A percentile compares a stretch with the other conserved stretches of the same genome.
phyloP scores from a whole-genome alignment of 1,140 invertebrate genomes.

The Tetragnatha versicolor region DNA sequence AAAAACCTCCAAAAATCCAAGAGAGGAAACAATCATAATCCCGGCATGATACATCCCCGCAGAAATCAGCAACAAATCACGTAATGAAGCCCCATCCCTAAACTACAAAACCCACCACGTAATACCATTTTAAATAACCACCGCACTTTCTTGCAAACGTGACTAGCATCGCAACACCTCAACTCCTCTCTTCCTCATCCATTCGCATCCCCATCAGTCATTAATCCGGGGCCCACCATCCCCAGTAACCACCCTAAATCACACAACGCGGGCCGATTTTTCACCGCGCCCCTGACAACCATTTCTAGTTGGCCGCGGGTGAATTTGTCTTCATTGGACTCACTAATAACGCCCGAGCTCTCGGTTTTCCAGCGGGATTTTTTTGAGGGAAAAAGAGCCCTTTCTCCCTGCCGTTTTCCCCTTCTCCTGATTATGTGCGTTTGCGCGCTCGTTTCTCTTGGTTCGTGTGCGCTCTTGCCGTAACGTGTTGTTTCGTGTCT shows the following conservation, averaged over 20 bases:
- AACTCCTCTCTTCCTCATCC: background rate
- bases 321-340: conserved; percentile 52
- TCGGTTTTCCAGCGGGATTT: background rate
- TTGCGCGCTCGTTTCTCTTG: background rate
- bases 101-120: too few species aligned
- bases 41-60: too few species aligned
- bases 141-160: background rate
- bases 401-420: background rate
- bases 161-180: background rate
- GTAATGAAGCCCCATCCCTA: too few species aligned
- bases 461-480: conserved; percentile 2
- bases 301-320: conserved; percentile 36
- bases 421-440: conserved; percentile 10
- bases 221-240: background rate
- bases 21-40: too few species aligned
- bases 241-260: conserved; percentile 29
- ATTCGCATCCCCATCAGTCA: too few species aligned
- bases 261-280: conserved; percentile 9
- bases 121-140: background rate
- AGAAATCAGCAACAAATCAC: too few species aligned
- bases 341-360: conserved; percentile 39
- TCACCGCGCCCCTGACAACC: conserved; percentile 32
- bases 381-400: background rate
- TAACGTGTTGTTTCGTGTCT: too few species aligned
- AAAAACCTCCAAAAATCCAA: too few species aligned